phyloP scores from a whole-genome alignment of 2,797 vertebrate species.

The Echeneis naucrates region DNA sequence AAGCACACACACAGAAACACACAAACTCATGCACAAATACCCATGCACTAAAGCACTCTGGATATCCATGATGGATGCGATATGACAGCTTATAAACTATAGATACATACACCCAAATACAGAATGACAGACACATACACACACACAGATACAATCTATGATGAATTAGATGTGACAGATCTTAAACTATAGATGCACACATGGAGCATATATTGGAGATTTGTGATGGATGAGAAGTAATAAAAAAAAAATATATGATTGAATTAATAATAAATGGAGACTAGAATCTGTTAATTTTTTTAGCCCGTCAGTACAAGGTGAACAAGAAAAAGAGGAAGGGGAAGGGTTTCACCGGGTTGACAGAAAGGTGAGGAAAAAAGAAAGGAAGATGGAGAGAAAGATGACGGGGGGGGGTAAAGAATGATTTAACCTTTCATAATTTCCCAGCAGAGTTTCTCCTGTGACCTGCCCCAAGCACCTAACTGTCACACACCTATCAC shows the following conservation, averaged over 20 bases:
- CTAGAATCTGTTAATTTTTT: too few species aligned
- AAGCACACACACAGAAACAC: constrained; percentile 18
- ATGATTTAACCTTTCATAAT: constrained; percentile 80
- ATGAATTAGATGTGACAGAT: constrained; percentile 69
- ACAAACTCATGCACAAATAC: constrained; percentile 31
- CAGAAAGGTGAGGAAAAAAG: constrained; percentile 44
- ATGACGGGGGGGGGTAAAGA: constrained; percentile 66
- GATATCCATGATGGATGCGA: constrained; percentile 66
- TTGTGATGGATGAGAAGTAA: constrained; percentile 63
- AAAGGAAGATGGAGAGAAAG: constrained; percentile 4
- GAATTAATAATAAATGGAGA: constrained; percentile 32
- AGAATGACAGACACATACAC: constrained; percentile 24
- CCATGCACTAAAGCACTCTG: constrained; percentile 35
- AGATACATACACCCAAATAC: constrained; percentile 38
- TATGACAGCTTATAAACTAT: constrained; percentile 69
- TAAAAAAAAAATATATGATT: constrained; percentile 48
- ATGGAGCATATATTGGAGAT: constrained; percentile 26
- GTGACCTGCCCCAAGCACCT: constrained; percentile 80
- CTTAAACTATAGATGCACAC: constrained; percentile 55
- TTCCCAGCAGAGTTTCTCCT: constrained; percentile 76
- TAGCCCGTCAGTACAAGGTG: constrained; percentile 18
- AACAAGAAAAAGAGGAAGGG: neutral
- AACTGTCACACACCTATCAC: constrained; percentile 80
- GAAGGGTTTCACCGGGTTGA: constrained; percentile 45
- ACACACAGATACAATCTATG: constrained; percentile 40